Evolutionary conservation across 2,797 vertebrate species (phyloP).

Genomic region (Syndactyla subalaris): DNA sequence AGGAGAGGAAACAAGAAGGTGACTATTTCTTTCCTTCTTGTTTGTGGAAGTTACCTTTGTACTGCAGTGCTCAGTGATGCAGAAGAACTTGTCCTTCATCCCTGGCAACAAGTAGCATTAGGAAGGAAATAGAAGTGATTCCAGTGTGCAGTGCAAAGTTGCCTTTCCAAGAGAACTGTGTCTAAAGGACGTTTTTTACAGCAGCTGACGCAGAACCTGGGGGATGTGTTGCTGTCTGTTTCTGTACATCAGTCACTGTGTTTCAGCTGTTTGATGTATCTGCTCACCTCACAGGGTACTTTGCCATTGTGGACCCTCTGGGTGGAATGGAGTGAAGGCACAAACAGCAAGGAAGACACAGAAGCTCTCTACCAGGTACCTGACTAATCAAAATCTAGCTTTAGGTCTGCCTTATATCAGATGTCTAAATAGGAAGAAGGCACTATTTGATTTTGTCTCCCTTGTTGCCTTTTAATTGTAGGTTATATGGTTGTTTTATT

Average conservation of each 20-base stretch:
- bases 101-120: not conserved
- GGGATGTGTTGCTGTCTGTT: not conserved
- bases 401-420: not conserved
- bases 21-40: not conserved
- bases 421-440: not conserved
- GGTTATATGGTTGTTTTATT: not conserved
- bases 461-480: not conserved
- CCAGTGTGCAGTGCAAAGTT: not conserved
- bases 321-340: slow-evolving; percentile 86
- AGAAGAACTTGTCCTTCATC: not conserved
- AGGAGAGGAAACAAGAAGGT: not conserved
- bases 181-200: not conserved
- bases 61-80: not conserved
- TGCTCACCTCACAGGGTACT: slow-evolving; percentile 78
- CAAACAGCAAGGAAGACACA: slow-evolving; percentile 79
- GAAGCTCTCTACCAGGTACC: slow-evolving; percentile 89
- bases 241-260: not conserved
- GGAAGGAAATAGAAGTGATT: not conserved
- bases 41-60: not conserved
- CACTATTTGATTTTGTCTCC: not conserved
- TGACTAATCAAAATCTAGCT: not conserved
- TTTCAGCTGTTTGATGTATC: not conserved
- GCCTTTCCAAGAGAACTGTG: not conserved
- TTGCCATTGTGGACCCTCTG: slow-evolving; percentile 87
- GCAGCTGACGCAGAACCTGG: not conserved